A percentile compares a stretch with the other conserved stretches of the same genome.
Conservation (phyloP, 2,888 invertebrate species). For the Vesta saturnalis region DNA sequence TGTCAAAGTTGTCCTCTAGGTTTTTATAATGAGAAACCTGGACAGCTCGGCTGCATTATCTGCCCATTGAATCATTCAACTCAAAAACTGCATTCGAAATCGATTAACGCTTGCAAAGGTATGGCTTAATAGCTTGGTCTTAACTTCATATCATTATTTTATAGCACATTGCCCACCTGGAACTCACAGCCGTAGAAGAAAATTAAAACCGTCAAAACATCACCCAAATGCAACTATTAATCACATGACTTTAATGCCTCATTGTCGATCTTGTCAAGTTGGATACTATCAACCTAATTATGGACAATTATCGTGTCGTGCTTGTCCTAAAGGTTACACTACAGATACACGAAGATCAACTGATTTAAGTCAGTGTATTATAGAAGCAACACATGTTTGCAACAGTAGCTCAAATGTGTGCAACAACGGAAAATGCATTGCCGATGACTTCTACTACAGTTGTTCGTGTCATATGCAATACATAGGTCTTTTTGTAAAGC, state of each 20-base stretch:
- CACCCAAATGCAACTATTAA: constrained; percentile 50
- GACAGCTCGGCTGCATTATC: constrained; percentile 65
- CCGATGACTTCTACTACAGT: constrained; percentile 55
- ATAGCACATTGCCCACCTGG: constrained; percentile 69
- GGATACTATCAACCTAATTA: constrained; percentile 70
- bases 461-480: constrained; percentile 66
- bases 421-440: constrained; percentile 59
- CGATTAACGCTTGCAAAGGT: constrained; percentile 68
- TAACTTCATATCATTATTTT: constrained; percentile 7
- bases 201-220: constrained; percentile 49
- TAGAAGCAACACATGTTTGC: constrained; percentile 64
- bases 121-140: constrained; percentile 36
- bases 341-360: constrained; percentile 61
- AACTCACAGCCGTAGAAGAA: constrained; percentile 59
- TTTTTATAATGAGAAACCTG: constrained; percentile 68
- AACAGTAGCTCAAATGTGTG: constrained; percentile 63
- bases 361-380: constrained; percentile 61
- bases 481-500: constrained; percentile 56
- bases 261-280: constrained; percentile 66
- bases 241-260: constrained; percentile 65
- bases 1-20: constrained; percentile 71
- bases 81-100: constrained; percentile 62
- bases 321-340: constrained; percentile 67
- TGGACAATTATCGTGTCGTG: constrained; percentile 67
- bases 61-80: constrained; percentile 71